Base-by-base conservation (phyloP, 2,888 invertebrate genomes). In the Apotomis betuletana region DNA sequence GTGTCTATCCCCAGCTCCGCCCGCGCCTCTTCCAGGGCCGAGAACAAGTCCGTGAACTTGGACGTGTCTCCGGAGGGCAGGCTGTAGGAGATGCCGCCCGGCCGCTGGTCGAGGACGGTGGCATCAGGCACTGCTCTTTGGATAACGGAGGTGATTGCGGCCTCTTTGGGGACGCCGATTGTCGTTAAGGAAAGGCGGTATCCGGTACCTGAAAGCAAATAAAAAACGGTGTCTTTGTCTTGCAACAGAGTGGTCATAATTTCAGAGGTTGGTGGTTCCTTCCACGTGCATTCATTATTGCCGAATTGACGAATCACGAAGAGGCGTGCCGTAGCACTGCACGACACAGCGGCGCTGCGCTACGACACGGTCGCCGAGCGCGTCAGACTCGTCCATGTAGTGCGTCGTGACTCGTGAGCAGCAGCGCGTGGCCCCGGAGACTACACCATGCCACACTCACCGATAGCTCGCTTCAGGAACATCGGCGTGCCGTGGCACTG, bases 401-500 rank as follows among this genome's bases (percentile, higher is more conserved):
- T 41, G 41, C 41, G 6, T 41, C 41, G 41, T n/a, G n/a, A n/a
- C n/a, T n/a, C n/a, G n/a, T 41, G 6, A 41, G 41, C 6, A 41
- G 41, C 5, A 41, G 5, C 41, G 41, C 6, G 41, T 41, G 5
- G 41, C 41, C 41, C 4, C 41, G 41, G 41, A 41, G 41, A 6
- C 4, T 41, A 15, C 15, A 15, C 15, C 15, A 15, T 15, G 15
- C 15, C 15, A 15, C 15, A 75, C 78, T 75, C 46, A 91, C 92
- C 92, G 27, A 92, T 77, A 4, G 90, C 88, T 3, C 84, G 96
- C 88, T 98, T 98, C 69, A 99, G 94, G 83, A 96, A 96, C 91
- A 98, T 94, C 0, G 98, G 94, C 3, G 97, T 96, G 41, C 98
- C 98, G 84, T 95, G 96, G 84, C 97, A 96, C 77, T 41, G 41